These are phyloP conservation scores for Hermatobates lingyangjiaoensis DNA, from an alignment of 1,140 invertebrate species.

Conservation along the genomic window DNA sequence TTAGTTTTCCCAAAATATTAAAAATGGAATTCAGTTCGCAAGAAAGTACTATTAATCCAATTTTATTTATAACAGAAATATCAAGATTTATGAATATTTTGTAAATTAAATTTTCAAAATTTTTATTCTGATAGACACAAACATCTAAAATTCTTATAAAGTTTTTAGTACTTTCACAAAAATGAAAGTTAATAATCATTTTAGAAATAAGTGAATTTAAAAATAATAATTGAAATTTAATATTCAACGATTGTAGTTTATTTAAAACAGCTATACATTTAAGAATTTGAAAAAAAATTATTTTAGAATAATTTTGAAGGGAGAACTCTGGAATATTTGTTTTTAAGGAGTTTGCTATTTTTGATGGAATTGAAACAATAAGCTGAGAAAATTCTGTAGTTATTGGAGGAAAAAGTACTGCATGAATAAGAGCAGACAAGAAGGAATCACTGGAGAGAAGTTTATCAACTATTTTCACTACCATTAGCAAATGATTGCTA, in stretches of 20 bases:
- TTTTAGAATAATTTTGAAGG: slow-evolving; percentile 31
- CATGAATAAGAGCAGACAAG: slow-evolving; percentile 26
- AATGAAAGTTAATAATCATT: slow-evolving; percentile 32
- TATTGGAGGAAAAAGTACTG: slow-evolving; percentile 13
- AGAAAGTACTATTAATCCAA: slow-evolving; percentile 25
- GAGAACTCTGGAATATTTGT: slow-evolving; percentile 33
- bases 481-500: slow-evolving; percentile 14
- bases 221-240: no score
- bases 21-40: slow-evolving; percentile 3
- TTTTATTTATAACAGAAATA: slow-evolving; percentile 24
- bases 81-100: slow-evolving; percentile 25
- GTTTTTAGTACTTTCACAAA: slow-evolving; percentile 22
- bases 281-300: slow-evolving; percentile 37
- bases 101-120: slow-evolving; percentile 5
- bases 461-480: slow-evolving; percentile 27
- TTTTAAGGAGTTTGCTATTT: slow-evolving; percentile 41
- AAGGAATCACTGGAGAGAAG: slow-evolving; percentile 35
- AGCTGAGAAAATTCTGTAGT: slow-evolving; percentile 30
- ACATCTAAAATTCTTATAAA: slow-evolving; percentile 23
- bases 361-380: slow-evolving; percentile 39
- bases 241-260: no score
- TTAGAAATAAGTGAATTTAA: slow-evolving; percentile 36
- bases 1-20: slow-evolving; percentile 1
- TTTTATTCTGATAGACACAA: slow-evolving; percentile 2
- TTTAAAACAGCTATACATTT: slow-evolving; percentile 33